These are phyloP conservation scores for Scelioninae gen. 2 DNA, from an alignment of 2,888 invertebrate genomes.

Conservation along the genomic window DNA sequence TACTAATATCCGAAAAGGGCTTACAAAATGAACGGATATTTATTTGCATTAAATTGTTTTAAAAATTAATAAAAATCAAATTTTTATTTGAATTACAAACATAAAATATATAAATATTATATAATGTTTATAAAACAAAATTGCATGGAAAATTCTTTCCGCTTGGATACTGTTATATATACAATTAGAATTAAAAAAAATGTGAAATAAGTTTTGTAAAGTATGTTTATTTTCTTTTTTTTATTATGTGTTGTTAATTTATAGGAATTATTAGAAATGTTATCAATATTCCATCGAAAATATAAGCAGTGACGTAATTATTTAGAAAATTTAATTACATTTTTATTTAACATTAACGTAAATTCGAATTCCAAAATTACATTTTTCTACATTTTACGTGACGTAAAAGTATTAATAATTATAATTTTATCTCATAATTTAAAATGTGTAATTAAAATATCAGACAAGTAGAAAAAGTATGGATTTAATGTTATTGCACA, in stretches of 20 bases:
- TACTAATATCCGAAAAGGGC: not conserved
- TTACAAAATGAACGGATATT: not conserved
- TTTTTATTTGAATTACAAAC: not conserved
- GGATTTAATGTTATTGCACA: no score
- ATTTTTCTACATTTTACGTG: no score
- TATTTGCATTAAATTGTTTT: constrained; percentile 9
- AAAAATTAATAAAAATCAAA: constrained; percentile 5
- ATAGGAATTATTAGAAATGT: not conserved
- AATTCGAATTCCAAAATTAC: no score
- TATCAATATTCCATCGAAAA: constrained; percentile 4
- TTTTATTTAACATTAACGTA: no score
- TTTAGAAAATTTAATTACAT: not conserved
- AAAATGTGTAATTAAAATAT: no score
- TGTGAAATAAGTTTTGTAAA: constrained; percentile 25
- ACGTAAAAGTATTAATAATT: no score
- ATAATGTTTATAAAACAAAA: constrained; percentile 22
- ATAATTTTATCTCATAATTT: no score
- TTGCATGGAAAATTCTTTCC: constrained; percentile 23
- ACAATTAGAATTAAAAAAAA: constrained; percentile 15
- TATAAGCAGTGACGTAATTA: constrained; percentile 3
- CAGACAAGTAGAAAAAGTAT: no score
- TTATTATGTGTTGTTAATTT: constrained; percentile 7
- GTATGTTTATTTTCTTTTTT: constrained; percentile 14
- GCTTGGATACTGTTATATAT: constrained; percentile 19
- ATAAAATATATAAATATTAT: constrained; percentile 11